phyloP scores from a whole-genome alignment of 2,888 invertebrate species.

The Petrolisthes cinctipes region DNA sequence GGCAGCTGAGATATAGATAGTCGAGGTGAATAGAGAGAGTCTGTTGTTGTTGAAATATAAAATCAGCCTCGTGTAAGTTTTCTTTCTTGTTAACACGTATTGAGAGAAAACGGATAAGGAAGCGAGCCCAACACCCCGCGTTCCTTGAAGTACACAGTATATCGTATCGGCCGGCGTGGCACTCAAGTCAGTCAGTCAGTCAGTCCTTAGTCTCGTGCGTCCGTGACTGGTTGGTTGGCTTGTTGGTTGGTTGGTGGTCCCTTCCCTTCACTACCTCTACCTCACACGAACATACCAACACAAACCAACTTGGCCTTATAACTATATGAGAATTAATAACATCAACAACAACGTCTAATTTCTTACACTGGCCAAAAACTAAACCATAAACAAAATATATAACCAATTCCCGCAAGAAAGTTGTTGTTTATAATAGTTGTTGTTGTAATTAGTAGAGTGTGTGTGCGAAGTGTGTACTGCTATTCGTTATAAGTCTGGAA shows the following conservation, averaged over 20 bases:
- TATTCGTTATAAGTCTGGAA: not conserved
- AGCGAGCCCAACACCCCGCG: not conserved
- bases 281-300: not conserved
- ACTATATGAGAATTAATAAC: no score
- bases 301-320: no score
- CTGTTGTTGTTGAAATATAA: not conserved
- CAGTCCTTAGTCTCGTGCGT: not conserved
- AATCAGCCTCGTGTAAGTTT: not conserved
- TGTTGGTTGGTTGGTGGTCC: not conserved
- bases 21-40: not conserved
- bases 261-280: not conserved
- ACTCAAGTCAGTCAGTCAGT: not conserved
- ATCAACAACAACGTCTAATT: not conserved
- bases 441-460: no score
- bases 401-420: no score
- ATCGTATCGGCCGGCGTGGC: not conserved
- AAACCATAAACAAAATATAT: not conserved
- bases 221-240: not conserved
- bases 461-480: no score
- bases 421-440: no score
- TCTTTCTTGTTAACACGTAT: not conserved
- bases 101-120: slow-evolving; percentile 1
- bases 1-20: not conserved
- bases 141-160: not conserved
- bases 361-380: not conserved